Conservation (phyloP, 2,797 vertebrate species). For the Hapalemur alaotrensis region DNA sequence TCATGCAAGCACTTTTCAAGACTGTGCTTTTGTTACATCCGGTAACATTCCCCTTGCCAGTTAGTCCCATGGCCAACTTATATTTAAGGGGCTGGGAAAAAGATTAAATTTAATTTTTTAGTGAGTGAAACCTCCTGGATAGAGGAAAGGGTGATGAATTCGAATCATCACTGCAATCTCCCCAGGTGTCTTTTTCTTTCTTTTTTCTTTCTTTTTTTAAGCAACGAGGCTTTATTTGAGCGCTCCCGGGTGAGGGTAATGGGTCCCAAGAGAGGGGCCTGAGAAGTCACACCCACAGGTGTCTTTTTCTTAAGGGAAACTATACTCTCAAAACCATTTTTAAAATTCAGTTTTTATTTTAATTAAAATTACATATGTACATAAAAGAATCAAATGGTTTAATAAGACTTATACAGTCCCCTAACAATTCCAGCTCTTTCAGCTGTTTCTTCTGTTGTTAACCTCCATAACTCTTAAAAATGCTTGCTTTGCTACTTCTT, state of each 20-base stretch:
- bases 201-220: too few relatives aligned
- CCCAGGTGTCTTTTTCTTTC: not conserved
- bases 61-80: not conserved
- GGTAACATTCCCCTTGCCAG: not conserved
- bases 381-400: not conserved
- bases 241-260: too few relatives aligned
- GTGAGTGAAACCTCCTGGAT: not conserved
- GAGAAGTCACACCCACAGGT: too few relatives aligned
- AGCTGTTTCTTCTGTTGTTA: not conserved
- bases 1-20: not conserved
- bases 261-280: too few relatives aligned
- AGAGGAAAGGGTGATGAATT: not conserved
- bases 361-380: not conserved
- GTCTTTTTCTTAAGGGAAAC: not conserved
- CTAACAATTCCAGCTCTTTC: not conserved
- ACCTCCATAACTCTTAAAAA: not conserved
- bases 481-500: not conserved
- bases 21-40: not conserved
- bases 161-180: not conserved
- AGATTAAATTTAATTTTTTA: not conserved
- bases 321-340: not conserved
- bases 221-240: too few relatives aligned
- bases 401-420: not conserved
- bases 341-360: constrained; percentile 26
- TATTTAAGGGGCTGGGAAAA: not conserved